These are phyloP conservation scores for Eristalinus aeneus DNA, from an alignment of 2,888 invertebrate genomes.

Conservation along the genomic window DNA sequence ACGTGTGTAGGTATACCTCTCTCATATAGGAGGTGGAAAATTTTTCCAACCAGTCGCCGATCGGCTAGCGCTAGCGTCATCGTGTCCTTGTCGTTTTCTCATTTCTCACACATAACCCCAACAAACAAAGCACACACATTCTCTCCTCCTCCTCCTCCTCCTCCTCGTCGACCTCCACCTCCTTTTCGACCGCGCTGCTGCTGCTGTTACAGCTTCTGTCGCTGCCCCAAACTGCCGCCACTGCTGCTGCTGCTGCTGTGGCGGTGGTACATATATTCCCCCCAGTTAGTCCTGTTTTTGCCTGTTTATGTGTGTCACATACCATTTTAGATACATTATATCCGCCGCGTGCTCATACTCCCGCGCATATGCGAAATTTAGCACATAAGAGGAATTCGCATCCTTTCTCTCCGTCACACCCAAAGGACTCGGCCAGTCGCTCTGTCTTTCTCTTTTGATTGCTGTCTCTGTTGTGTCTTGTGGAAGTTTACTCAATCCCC, in stretches of 20 bases:
- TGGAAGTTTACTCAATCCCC: not conserved
- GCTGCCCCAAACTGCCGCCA: not conserved
- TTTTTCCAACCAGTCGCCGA: conserved; percentile 69
- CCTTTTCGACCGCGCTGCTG: not conserved
- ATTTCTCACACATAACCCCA: conserved; percentile 67
- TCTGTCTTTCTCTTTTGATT: conserved; percentile 37
- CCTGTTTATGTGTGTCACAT: conserved; percentile 67
- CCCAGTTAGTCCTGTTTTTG: conserved; percentile 27
- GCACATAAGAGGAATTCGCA: conserved; percentile 56
- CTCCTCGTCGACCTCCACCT: too few species aligned
- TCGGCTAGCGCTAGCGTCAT: conserved; percentile 45
- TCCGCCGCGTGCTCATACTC: conserved; percentile 71
- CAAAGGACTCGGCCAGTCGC: not conserved
- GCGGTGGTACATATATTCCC: conserved; percentile 10
- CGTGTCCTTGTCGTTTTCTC: conserved; percentile 70
- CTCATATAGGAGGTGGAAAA: conserved; percentile 62
- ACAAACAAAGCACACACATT: conserved; percentile 60
- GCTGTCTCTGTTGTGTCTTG: conserved; percentile 1
- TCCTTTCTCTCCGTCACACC: conserved; percentile 26
- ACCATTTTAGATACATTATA: conserved; percentile 70
- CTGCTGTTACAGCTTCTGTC: not conserved
- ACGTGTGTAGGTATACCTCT: conserved; percentile 31
- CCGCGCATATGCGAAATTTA: conserved; percentile 71
- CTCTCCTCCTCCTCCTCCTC: not conserved
- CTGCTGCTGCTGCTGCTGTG: not conserved